Evolutionary conservation across 2,797 vertebrate species (phyloP).

Genomic region (Pseudochaenichthys georgianus): DNA sequence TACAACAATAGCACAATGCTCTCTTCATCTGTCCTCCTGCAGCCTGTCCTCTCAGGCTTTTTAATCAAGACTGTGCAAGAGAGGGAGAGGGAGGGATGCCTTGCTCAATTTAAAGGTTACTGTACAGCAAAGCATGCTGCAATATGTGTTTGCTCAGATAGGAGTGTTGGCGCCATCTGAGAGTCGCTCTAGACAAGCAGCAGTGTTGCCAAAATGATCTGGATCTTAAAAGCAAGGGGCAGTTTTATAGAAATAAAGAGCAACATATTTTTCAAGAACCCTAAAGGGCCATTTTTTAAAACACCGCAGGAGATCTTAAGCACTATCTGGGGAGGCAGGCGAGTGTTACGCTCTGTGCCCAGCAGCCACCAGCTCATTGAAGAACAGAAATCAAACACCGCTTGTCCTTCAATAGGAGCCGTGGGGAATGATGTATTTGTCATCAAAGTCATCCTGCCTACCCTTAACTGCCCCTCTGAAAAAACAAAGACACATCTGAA

Average conservation of each 20-base stretch:
- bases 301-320: constrained; percentile 47
- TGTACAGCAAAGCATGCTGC: constrained; percentile 30
- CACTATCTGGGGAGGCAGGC: constrained; percentile 60
- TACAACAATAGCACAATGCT: constrained; percentile 62
- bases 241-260: constrained; percentile 47
- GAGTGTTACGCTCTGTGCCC: constrained; percentile 51
- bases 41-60: constrained; percentile 46
- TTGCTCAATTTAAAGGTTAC: constrained; percentile 29
- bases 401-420: constrained; percentile 49
- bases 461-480: constrained; percentile 16
- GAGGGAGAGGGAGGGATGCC: constrained; percentile 21
- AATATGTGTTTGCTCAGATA: constrained; percentile 47
- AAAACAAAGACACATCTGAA: constrained; percentile 61
- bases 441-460: constrained; percentile 50
- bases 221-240: constrained; percentile 41
- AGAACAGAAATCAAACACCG: constrained; percentile 64
- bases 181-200: constrained; percentile 9
- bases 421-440: constrained; percentile 47
- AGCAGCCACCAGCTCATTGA: constrained; percentile 45
- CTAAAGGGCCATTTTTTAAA: constrained; percentile 37
- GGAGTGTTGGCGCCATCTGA: constrained; percentile 11
- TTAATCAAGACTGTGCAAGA: constrained; percentile 50
- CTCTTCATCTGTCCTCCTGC: constrained; percentile 59
- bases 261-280: constrained; percentile 35
- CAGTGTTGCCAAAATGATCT: constrained; percentile 30